Evolutionary conservation across 2,797 vertebrate genomes (phyloP).

Genomic region (Sebastes steindachneri): DNA sequence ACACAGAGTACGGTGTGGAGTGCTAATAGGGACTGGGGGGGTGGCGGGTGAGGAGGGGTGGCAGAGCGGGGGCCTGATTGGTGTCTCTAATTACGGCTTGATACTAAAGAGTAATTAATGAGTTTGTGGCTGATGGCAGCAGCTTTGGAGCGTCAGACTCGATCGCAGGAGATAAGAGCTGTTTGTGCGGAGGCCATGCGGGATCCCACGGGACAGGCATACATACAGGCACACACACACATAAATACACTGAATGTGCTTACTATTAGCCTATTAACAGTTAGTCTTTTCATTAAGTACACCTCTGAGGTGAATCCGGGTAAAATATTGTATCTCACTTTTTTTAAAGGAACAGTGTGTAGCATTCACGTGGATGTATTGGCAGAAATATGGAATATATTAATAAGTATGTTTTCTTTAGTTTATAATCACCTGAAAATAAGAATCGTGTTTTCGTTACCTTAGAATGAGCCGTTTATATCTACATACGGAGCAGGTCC

Average conservation of each 20-base stretch:
- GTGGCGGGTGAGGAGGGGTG: not conserved
- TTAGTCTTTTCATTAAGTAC: constrained; percentile 8
- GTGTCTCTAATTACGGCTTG: constrained; percentile 85
- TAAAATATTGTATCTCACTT: constrained; percentile 4
- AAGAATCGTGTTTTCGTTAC: too few relatives aligned
- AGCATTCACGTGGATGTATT: too few relatives aligned
- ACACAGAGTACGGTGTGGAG: constrained; percentile 53
- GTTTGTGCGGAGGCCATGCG: constrained; percentile 66
- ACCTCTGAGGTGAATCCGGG: constrained; percentile 25
- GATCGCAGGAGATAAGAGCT: constrained; percentile 78
- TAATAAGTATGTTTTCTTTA: too few relatives aligned
- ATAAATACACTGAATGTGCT: constrained; percentile 27
- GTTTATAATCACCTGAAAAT: too few relatives aligned
- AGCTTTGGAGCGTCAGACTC: constrained; percentile 76
- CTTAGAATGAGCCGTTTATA: too few relatives aligned
- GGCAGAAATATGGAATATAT: too few relatives aligned
- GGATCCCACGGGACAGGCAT: constrained; percentile 57
- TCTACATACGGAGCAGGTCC: too few relatives aligned
- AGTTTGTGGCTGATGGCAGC: constrained; percentile 81
- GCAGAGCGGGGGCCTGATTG: constrained; percentile 74
- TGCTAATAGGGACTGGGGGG: constrained; percentile 66
- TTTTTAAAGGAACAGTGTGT: not conserved
- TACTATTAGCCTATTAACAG: constrained; percentile 5
- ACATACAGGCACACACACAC: constrained; percentile 27
- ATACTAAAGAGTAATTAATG: constrained; percentile 87